These are phyloP conservation scores for Oenanthe oenanthe DNA, from an alignment of 2,113 vertebrate species.

Conservation along the genomic window DNA sequence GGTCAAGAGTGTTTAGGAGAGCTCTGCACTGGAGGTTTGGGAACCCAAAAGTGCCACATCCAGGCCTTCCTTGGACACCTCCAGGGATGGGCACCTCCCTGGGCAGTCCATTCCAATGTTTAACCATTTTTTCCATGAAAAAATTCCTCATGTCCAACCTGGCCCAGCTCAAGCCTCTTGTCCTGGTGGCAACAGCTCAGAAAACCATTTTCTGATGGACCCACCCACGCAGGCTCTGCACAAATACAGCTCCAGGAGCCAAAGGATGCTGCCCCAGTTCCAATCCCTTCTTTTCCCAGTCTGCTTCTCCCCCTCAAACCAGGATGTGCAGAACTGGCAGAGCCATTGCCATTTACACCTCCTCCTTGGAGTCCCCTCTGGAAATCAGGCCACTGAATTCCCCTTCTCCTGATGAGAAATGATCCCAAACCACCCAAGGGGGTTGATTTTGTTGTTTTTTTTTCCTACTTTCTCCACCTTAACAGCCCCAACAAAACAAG, in stretches of 20 bases:
- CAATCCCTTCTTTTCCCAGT: neutral
- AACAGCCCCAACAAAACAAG: neutral
- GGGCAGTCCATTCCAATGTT: neutral
- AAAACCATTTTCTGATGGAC: neutral
- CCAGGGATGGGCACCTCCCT: neutral
- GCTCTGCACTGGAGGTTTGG: neutral
- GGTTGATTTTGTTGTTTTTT: neutral
- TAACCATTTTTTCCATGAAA: rapidly evolving
- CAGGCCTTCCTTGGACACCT: neutral
- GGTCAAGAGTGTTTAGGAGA: neutral
- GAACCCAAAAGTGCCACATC: neutral
- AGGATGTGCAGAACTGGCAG: rapidly evolving
- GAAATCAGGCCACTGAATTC: neutral
- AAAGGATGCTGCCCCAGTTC: neutral
- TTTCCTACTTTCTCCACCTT: neutral
- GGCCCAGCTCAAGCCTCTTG: neutral
- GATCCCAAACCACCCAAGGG: neutral
- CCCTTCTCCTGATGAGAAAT: neutral
- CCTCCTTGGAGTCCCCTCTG: neutral
- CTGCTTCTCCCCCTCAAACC: neutral
- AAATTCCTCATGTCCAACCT: neutral
- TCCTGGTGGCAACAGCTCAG: neutral
- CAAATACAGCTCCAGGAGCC: neutral
- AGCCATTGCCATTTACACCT: neutral
- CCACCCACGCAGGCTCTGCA: neutral